These are phyloP conservation scores for Cataglyphis hispanica DNA, from an alignment of 1,140 invertebrate species.

Conservation along the genomic window DNA sequence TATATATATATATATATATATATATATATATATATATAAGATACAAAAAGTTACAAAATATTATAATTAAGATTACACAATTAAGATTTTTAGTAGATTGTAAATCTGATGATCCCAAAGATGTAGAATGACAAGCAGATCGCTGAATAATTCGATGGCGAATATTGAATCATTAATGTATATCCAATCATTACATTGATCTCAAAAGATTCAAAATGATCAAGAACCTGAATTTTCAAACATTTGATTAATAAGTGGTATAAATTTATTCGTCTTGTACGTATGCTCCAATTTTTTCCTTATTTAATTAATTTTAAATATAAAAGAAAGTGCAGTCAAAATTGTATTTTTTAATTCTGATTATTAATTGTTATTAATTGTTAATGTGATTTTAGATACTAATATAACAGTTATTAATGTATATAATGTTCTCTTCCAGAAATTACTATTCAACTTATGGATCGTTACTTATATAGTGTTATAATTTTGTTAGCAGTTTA, in stretches of 20 bases:
- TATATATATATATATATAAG: too few relatives aligned
- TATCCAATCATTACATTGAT: background rate
- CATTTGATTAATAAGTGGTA: background rate
- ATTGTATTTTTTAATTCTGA: background rate
- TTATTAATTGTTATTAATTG: background rate
- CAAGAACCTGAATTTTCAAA: background rate
- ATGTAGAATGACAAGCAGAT: constrained; percentile 6
- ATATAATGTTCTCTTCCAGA: too few relatives aligned
- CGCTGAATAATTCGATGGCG: background rate
- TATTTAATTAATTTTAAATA: background rate
- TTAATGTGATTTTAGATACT: background rate
- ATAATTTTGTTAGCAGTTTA: too few relatives aligned
- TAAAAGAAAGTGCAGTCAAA: constrained; percentile 3
- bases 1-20: background rate
- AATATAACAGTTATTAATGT: too few relatives aligned
- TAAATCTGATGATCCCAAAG: constrained; percentile 6
- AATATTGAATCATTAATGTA: background rate
- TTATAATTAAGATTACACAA: too few relatives aligned
- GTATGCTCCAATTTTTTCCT: background rate
- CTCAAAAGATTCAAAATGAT: background rate
- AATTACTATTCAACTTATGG: too few relatives aligned
- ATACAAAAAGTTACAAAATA: background rate
- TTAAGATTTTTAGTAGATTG: background rate
- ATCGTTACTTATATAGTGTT: too few relatives aligned
- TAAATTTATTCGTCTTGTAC: background rate